Base-by-base conservation (phyloP, 2,888 invertebrate genomes). In the Megaustenia siamemsis region DNA sequence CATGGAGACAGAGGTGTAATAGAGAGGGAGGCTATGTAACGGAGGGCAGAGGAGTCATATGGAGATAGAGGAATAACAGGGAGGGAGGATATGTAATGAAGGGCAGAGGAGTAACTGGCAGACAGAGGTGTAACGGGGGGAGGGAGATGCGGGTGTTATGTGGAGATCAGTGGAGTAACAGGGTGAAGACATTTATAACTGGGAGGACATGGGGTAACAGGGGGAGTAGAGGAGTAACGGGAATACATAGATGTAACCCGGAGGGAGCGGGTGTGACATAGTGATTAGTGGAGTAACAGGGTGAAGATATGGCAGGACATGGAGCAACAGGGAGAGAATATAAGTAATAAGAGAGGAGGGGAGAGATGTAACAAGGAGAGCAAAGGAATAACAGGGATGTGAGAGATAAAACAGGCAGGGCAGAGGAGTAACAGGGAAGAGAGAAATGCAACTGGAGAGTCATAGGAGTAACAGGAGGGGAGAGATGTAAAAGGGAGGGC, bases 291-390 rank as follows among this genome's bases (percentile, higher is more conserved):
- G 49, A 49, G 49, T 6, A n/a, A 86, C 89, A 66, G 87, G 80
- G 0, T 93, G 93, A 38, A 94, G 95, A 0, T 40, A 15, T 6
- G 15, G 49, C 6, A 15, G 49, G 49, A 49, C 10, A 15, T 6
- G 15, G 49, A 49, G 49, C 10, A 49, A 49, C 10, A 15, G 49
- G 49, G 49, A 49, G 49, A 49, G 49, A 49, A 15, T 10, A 15
- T 53, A 24, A 69, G 69, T 49, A 69, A 12, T 6, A 21, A 98
- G 95, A 95, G 97, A 0, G 94, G 95, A 40, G 95, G 96, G 90
- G 95, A 97, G 68, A 94, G 96, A 21, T 94, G 96, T 43, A 40
- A 32, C 35, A 40, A 71, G 73, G 35, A 32, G 73, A 24, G 15
- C 10, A 15, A 15, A 49, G 49, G 15, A 15, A 49, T 10, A 49